These are phyloP conservation scores for Lysiphlebus fabarum DNA, from an alignment of 1,140 invertebrate species.

Conservation along the genomic window DNA sequence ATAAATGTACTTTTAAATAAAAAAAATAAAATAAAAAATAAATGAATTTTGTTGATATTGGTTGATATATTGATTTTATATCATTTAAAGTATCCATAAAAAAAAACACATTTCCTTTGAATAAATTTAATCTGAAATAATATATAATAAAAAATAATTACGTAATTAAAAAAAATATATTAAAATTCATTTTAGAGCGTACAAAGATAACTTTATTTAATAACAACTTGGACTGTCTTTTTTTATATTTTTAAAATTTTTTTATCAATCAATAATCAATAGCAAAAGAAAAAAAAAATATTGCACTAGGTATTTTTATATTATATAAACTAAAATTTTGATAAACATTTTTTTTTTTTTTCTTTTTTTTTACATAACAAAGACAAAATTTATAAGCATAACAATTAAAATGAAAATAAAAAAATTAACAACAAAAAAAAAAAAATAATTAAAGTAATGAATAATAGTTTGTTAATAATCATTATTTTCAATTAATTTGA, in stretches of 20 bases:
- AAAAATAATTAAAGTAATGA: too few species aligned
- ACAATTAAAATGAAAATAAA: too few species aligned
- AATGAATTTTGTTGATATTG: slow-evolving; percentile 5
- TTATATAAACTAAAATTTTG: too few species aligned
- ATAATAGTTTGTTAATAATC: slow-evolving; percentile 2
- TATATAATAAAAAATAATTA: slow-evolving; percentile 4
- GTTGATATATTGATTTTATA: too few species aligned
- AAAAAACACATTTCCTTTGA: slow-evolving; percentile 17
- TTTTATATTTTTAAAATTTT: too few species aligned
- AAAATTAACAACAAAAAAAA: too few species aligned
- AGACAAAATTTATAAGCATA: slow-evolving; percentile 12
- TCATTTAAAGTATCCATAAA: not conserved
- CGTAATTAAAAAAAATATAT: slow-evolving; percentile 13
- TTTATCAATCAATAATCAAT: too few species aligned
- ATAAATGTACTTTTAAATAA: not conserved
- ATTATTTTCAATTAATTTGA: slow-evolving; percentile 8
- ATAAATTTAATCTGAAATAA: slow-evolving; percentile 13
- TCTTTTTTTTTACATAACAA: slow-evolving; percentile 24
- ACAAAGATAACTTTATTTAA: slow-evolving; percentile 50
- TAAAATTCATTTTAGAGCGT: slow-evolving; percentile 24
- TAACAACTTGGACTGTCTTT: slow-evolving; percentile 31
- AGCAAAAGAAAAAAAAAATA: slow-evolving; percentile 18
- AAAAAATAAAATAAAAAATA: not conserved
- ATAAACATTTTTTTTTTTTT: slow-evolving; percentile 36
- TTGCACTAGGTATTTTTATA: slow-evolving; percentile 47